Evolutionary conservation across 2,797 vertebrate genomes (phyloP).

Genomic region (Gephyroberyx darwinii): DNA sequence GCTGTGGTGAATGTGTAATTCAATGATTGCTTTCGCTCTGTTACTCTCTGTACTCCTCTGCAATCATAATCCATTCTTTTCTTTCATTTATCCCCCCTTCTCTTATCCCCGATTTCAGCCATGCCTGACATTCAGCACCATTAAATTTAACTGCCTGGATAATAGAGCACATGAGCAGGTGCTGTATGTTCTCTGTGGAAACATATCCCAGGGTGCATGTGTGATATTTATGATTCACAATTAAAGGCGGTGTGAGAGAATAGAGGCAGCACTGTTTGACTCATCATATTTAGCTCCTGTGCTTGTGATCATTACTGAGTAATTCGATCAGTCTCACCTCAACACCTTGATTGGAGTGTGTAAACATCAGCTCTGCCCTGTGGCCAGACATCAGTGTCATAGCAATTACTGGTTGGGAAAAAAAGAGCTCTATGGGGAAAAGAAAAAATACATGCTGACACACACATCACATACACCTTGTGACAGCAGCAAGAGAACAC

Average conservation of each 20-base stretch:
- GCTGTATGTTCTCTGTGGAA: conserved; percentile 3
- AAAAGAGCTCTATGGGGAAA: neutral
- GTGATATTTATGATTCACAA: conserved; percentile 38
- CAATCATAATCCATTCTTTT: conserved; percentile 6
- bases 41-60: conserved; percentile 7
- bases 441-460: neutral
- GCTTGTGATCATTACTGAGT: conserved; percentile 25
- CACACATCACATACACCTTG: neutral
- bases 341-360: conserved; percentile 16
- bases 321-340: conserved; percentile 29
- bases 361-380: conserved; percentile 22
- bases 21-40: neutral
- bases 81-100: conserved; percentile 9
- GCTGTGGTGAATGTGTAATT: conserved; percentile 1
- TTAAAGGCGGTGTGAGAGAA: conserved; percentile 29
- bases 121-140: conserved; percentile 17
- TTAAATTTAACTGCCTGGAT: conserved; percentile 29
- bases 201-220: neutral
- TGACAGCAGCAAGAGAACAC: neutral
- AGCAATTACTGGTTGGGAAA: conserved; percentile 12
- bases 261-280: conserved; percentile 5
- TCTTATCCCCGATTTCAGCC: neutral
- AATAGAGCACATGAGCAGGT: conserved; percentile 18
- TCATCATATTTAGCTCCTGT: conserved; percentile 30
- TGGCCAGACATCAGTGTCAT: conserved; percentile 1